Base-by-base conservation (phyloP, 2,797 vertebrate species). In the Harpagifer antarcticus region DNA sequence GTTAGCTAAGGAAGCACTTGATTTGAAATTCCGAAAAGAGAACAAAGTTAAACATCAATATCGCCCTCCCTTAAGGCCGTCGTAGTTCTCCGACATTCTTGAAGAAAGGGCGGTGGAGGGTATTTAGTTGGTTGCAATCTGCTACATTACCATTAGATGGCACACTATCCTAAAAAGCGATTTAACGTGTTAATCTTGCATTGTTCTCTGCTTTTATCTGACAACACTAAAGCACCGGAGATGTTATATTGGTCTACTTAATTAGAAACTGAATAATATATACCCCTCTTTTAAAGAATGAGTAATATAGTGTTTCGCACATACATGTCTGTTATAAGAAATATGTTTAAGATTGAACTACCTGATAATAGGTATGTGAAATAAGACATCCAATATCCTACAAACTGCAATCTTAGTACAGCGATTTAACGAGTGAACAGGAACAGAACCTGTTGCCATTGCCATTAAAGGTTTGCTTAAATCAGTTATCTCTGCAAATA, bases 151-250 rank as follows among this genome's bases (percentile, higher is more conserved):
- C 33, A 37, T 9, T 37, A 37, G 33, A 37, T 37, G 8, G 8
- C 33, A 37, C 33, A 7, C 8, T 37, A 37, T 7, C 33, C 33
- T 9, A 37, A 6, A 37, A 37, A 9, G 27, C 8, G 33, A 37
- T 37, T 37, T 37, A 2, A 37, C 33, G 27, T 27, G 27, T 27
- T 27, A 27, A 37, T 37, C 76, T 64, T 79, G 65, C 69, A 74
- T 72, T 70, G 74, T 77, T 67, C 68, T 59, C 27, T 52, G 50
- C 79, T 83, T 82, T 76, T 61, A 66, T 81, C 75, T 82, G 82
- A 84, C 86, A 81, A 77, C 44, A n/a, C 58, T 42, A 59, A 16
- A 42, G 49, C 82, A 80, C 71, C 72, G 56, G 62, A 70, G 78
- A 79, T 67, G 79, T 80, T 58, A 69, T 19, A 65, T 52, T 45